Evolutionary conservation across 2,113 vertebrate species (phyloP), one percentile per base, ranked within the genome.

Genomic region (Nothoprocta perdicaria): DNA sequence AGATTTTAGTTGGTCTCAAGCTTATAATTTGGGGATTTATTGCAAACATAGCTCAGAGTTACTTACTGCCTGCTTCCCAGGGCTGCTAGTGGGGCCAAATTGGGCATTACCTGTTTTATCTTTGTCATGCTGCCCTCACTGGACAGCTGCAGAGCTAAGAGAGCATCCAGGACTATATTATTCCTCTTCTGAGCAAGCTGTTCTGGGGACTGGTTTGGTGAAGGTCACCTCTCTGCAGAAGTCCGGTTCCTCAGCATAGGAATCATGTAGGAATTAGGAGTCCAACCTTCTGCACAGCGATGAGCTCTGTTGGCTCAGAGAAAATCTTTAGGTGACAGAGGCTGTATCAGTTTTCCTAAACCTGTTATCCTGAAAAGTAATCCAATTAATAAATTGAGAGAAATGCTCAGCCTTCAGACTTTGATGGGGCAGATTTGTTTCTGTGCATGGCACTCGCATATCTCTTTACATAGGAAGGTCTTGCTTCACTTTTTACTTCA

Each of bases 121-220:
- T 6, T 3, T 80, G 88, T 78, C 29, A 53, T 69, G 79, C 53
- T 58, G 23, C 12, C 73, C 78, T 81, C 4, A 46, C 61, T 71
- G 77, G 80, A 63, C 60, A 88, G 66, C 63, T 96, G 84, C 63
- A 76, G 82, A 86, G 53, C 69, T 82, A 41, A 45, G 83, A 86
- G 74, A 73, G 10, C 43, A 83, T 71, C 55, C 60, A 18, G 55
- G 67, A 66, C 57, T 89, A 57, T 90, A 71, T 85, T 90, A 62
- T 94, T 82, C 24, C 31, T 41, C 92, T 88, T 41, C 45, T 82
- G 90, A 69, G 4, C 12, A 18, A 4, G 27, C 80, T 84, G 27
- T 88, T 89, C 74, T 3, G 14, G n/a, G 73, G 9, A 1, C 29
- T 86, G 62, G 19, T 8, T 84, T 27, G 18, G 12, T 74, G 46